phyloP scores from a whole-genome alignment of 1,140 invertebrate species.

The Nilaparvata lugens region DNA sequence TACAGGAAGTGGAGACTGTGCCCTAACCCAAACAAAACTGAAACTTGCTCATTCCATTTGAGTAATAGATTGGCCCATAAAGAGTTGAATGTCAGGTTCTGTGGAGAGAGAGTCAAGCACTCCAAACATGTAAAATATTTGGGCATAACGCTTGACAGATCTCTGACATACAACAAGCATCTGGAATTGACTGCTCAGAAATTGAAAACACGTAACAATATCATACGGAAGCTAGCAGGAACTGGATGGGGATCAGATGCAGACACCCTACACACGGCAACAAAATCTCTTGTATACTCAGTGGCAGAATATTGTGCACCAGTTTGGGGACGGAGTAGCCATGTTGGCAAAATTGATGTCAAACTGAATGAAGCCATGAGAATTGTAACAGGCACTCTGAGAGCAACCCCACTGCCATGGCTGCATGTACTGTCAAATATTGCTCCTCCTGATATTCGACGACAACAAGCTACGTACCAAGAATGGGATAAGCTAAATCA shows the following conservation, averaged over 20 bases:
- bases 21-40: slow-evolving; percentile 14
- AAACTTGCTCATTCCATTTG: slow-evolving; percentile 10
- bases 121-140: slow-evolving; percentile 12
- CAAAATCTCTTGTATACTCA: slow-evolving; percentile 14
- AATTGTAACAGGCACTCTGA: slow-evolving; percentile 13
- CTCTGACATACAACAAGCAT: slow-evolving; percentile 12
- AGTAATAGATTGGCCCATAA: too few species aligned
- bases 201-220: slow-evolving; percentile 12
- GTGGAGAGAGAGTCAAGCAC: slow-evolving; percentile 3
- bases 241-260: slow-evolving; percentile 1
- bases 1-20: slow-evolving; percentile 1
- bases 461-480: too few species aligned
- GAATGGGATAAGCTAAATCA: neutral
- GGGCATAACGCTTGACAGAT: slow-evolving; percentile 12
- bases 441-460: too few species aligned
- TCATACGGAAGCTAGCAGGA: slow-evolving; percentile 8
- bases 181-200: neutral
- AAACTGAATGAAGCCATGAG: neutral
- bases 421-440: neutral
- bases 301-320: slow-evolving; percentile 13
- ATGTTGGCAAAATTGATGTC: neutral
- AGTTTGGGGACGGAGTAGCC: slow-evolving; percentile 1
- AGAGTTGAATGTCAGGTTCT: too few species aligned
- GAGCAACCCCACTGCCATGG: slow-evolving; percentile 10
- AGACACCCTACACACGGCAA: neutral